Base-by-base conservation (phyloP, 2,888 invertebrate species). In the Leptinotarsa haldemani region DNA sequence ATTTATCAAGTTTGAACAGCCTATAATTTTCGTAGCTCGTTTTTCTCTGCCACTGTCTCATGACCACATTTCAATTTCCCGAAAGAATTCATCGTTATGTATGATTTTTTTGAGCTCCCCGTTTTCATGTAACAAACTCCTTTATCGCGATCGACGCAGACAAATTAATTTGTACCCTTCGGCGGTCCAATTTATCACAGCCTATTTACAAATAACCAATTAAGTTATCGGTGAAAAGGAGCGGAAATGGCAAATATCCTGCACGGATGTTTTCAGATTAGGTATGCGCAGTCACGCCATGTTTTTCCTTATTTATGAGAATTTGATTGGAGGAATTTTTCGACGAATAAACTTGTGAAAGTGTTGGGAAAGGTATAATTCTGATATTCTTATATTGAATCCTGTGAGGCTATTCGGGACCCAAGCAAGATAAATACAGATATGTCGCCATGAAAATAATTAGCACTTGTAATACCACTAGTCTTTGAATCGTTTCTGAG, bases 171-270 rank as follows among this genome's bases (percentile, higher is more conserved):
- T 81, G 78, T 79, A 77, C 77, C 78, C 74, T 63, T 71, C 53
- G 66, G 74, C 77, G 77, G 72, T 67, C 73, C 74, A 78, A 80
- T 80, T 81, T 79, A 81, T 80, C 80, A 78, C 74, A 80, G 79
- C 79, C 78, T 78, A 79, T 80, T 80, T 78, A 79, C 79, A 77
- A 77, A 79, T 78, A 75, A 76, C 77, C 81, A 81, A 79, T 80
- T 80, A 80, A 81, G 79, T 80, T 79, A 80, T 81, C 79, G 76
- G 65, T 56, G 69, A 58, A 76, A 75, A 74, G 69, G 77, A 72
- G 72, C 71, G 72, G 74, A 75, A 76, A 65, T 74, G 77, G 75
- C 63, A 76, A 78, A 76, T 74, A 76, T 72, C 72, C 73, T 68
- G 73, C 61, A 70, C 70, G 70, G 75, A 74, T 70, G 75, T 74